A percentile compares a stretch with the other conserved stretches of the same genome.
phyloP scores from a whole-genome alignment of 2,797 vertebrate genomes.

The Ctenopoma kingsleyae region DNA sequence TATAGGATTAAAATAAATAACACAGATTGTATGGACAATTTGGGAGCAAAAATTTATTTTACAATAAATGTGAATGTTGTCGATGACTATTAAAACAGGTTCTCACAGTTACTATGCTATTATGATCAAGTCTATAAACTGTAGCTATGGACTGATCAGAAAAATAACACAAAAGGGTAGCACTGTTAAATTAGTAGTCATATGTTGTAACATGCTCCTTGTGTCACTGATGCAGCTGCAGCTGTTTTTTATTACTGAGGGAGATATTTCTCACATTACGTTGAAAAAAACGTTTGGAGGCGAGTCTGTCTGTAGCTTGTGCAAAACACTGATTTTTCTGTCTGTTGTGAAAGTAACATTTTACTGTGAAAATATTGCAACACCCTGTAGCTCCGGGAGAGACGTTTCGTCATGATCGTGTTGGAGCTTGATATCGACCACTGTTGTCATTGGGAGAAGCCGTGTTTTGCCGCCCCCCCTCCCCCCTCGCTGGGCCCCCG shows the following conservation, averaged over 20 bases:
- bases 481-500: constrained; percentile 82
- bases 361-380: constrained; percentile 55
- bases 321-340: not conserved
- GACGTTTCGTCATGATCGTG: constrained; percentile 66
- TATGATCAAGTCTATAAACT: too few relatives aligned
- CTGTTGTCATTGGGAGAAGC: constrained; percentile 84
- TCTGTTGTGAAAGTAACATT: constrained; percentile 19
- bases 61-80: not conserved
- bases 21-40: not conserved
- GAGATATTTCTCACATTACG: not conserved
- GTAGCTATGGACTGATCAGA: too few relatives aligned
- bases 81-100: not conserved
- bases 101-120: not conserved
- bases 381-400: constrained; percentile 45
- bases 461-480: constrained; percentile 65
- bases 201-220: not conserved
- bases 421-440: constrained; percentile 76
- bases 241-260: not conserved
- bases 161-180: not conserved
- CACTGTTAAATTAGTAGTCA: not conserved
- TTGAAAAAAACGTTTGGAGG: not conserved
- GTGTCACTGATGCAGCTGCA: not conserved
- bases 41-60: too few relatives aligned
- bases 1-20: not conserved
- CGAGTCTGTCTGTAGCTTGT: too few relatives aligned